Evolutionary conservation across 2,113 vertebrate species (phyloP).

Genomic region (Sphyrna mokarran): DNA sequence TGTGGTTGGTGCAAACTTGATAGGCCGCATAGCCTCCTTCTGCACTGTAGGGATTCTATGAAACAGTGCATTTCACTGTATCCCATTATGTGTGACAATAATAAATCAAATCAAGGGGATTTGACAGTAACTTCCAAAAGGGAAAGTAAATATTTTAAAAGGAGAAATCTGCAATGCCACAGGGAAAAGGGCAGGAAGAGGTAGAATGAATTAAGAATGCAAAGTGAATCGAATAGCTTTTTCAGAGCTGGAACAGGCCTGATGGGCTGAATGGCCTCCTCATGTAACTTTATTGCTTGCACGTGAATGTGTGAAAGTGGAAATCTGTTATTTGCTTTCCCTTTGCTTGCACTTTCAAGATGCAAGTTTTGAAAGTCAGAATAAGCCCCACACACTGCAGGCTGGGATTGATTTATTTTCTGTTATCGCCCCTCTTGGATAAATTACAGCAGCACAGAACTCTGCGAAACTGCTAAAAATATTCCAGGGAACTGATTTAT

Average conservation of each 20-base stretch:
- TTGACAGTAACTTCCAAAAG: background rate
- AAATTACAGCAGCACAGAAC: background rate
- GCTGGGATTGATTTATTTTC: background rate
- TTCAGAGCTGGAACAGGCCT: background rate
- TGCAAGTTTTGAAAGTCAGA: background rate
- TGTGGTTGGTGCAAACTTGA: too few species aligned
- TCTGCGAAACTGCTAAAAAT: background rate
- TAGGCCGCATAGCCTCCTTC: too few species aligned
- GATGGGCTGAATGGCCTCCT: background rate
- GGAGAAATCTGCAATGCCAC: background rate
- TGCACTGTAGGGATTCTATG: too few species aligned
- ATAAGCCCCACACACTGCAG: background rate
- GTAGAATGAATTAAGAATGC: background rate
- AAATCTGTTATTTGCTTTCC: background rate
- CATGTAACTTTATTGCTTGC: background rate
- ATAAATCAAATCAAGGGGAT: too few species aligned
- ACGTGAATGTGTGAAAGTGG: background rate
- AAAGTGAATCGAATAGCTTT: background rate
- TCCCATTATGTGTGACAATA: too few species aligned
- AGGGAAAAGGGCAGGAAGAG: background rate
- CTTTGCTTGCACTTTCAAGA: background rate
- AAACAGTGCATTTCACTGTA: too few species aligned
- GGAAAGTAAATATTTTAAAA: background rate
- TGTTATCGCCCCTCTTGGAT: background rate
- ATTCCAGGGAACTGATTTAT: slow-evolving; percentile 3